Conservation (phyloP, 2,113 vertebrate species). For the Aramus guarauna region DNA sequence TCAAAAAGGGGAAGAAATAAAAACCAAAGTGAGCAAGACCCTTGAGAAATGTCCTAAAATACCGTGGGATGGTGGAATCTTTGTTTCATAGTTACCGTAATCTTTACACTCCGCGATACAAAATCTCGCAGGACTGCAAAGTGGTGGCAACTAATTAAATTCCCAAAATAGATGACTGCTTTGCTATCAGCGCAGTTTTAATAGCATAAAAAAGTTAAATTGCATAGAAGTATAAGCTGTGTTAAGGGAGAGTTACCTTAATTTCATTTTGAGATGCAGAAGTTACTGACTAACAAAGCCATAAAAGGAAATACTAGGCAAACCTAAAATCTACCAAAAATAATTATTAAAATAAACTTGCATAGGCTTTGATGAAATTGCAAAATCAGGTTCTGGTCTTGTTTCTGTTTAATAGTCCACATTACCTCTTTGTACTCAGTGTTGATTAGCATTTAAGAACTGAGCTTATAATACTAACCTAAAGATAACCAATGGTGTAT, state of each 20-base stretch:
- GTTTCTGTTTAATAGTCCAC: background rate
- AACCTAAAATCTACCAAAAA: background rate
- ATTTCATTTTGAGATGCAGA: background rate
- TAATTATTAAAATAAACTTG: background rate
- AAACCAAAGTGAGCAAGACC: background rate
- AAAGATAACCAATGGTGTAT: background rate
- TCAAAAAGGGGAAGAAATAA: background rate
- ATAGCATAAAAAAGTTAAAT: background rate
- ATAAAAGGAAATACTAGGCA: background rate
- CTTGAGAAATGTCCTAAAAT: background rate
- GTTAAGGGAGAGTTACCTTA: background rate
- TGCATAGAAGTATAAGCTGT: background rate
- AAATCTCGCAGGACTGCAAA: background rate
- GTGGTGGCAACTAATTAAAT: background rate
- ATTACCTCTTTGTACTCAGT: background rate
- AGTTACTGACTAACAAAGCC: background rate
- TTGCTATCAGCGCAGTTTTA: background rate
- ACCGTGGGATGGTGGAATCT: background rate
- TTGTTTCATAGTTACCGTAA: background rate
- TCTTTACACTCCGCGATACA: background rate
- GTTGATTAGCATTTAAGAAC: background rate
- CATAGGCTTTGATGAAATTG: background rate
- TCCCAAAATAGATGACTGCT: background rate
- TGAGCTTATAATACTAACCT: background rate
- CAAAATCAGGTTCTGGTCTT: background rate